Percentiles rank a stretch among this genome's conserved stretches.
These are phyloP conservation scores for Zenarchopterus dispar DNA, from an alignment of 2,797 vertebrate genomes.

Conservation along the genomic window DNA sequence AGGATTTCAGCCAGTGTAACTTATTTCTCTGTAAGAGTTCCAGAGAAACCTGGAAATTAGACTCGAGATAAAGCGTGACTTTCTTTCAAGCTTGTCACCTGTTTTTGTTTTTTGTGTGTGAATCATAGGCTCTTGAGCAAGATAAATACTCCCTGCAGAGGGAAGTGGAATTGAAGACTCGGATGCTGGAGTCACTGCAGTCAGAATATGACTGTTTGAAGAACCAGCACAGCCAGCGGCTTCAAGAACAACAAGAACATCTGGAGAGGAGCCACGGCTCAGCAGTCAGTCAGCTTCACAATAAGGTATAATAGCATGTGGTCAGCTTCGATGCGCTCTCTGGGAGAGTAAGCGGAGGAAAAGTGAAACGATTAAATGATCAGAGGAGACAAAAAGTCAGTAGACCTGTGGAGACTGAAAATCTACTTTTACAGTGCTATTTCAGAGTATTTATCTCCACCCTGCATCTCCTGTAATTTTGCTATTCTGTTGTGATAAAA, in stretches of 20 bases:
- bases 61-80: too few species aligned
- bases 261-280: constrained; percentile 82
- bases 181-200: constrained; percentile 89
- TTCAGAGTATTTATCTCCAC: too few species aligned
- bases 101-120: constrained; percentile 25
- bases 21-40: too few species aligned
- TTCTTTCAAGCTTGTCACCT: neutral
- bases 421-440: too few species aligned
- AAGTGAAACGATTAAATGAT: too few species aligned
- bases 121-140: constrained; percentile 88
- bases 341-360: neutral
- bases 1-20: too few species aligned
- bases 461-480: too few species aligned
- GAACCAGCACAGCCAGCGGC: constrained; percentile 84
- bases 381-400: too few species aligned
- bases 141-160: constrained; percentile 92
- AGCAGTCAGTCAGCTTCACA: constrained; percentile 85
- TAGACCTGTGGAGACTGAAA: too few species aligned
- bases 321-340: neutral
- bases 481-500: too few species aligned
- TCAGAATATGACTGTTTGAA: constrained; percentile 89
- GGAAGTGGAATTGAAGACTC: constrained; percentile 89
- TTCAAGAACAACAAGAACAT: constrained; percentile 84
- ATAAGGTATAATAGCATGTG: constrained; percentile 81
- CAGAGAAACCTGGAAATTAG: too few species aligned